Conservation (phyloP, 2,113 vertebrate species). For the Calypte anna region DNA sequence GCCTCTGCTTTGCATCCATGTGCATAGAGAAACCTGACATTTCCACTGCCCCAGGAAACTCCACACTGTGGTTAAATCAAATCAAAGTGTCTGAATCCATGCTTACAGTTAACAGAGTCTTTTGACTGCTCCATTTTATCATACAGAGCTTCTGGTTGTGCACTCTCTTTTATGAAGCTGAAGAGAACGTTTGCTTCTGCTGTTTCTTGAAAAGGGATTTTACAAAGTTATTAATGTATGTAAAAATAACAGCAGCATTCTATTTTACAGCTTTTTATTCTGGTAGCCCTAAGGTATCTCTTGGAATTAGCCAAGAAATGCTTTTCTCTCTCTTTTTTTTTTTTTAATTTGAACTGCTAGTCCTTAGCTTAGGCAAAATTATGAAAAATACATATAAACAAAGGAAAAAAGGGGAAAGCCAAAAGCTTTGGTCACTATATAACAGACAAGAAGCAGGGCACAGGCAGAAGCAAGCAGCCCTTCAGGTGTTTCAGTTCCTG, state of each 20-base stretch:
- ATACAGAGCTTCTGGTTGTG: slow-evolving; percentile 77
- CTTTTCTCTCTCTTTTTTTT: background rate
- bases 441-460: background rate
- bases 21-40: background rate
- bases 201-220: slow-evolving; percentile 80
- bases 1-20: background rate
- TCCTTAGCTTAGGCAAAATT: background rate
- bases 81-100: background rate
- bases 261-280: background rate
- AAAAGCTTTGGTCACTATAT: background rate
- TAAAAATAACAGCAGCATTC: background rate
- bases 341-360: background rate
- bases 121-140: slow-evolving; percentile 76
- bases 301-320: background rate
- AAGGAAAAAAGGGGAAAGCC: background rate
- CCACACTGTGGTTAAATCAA: background rate
- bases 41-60: background rate
- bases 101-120: slow-evolving; percentile 83
- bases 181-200: slow-evolving; percentile 88
- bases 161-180: slow-evolving; percentile 84
- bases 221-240: background rate
- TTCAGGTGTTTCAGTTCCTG: background rate
- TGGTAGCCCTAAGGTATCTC: accelerated
- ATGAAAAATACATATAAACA: too few species aligned
- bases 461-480: background rate